Evolutionary conservation across 2,888 invertebrate genomes (phyloP), one percentile per base, ranked within the genome.

Genomic region (Mechanitis messenoides): DNA sequence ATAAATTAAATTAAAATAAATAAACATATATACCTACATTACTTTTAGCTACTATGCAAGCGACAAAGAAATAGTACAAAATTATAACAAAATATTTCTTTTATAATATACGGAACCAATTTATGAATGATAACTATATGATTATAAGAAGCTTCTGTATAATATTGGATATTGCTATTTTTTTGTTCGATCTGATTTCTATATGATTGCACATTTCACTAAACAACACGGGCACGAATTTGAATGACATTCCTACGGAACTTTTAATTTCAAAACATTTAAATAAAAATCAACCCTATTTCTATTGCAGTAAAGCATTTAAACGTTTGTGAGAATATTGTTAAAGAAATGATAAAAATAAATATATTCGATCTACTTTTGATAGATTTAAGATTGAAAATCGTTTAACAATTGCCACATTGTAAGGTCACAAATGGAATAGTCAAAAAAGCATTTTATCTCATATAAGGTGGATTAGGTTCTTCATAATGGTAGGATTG

Each of bases 181-280:
- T 83, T 84, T 81, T 81, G 77, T 76, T 71, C 68, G 71, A 74
- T 76, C 72, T 74, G 74, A 79, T 81, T 84, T 85, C 85, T 84
- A 78, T 86, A 82, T 79, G 81, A 84, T 81, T 86, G 84, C 87
- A 84, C 84, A 85, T 83, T 85, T 84, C 77, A 80, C 84, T 83
- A 85, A 85, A 83, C 84, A 84, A 79, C 79, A 70, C 72, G 69
- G 58, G 59, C 54, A 69, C 73, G 71, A 71, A 72, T 74, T 59
- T 71, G 71, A 74, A 74, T 77, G 72, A 71, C 77, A 83, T 82
- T 84, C 79, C 77, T 71, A 70, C 68, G 61, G 60, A 63, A 62
- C 63, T 72, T 72, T 73, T 74, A 72, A 76, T 74, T 74, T 68
- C 56, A 56, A 45, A 57, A 33, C 61, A 53, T 57, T 53, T 68